phyloP scores from a whole-genome alignment of 2,888 invertebrate genomes.

The Macropis europaea region DNA sequence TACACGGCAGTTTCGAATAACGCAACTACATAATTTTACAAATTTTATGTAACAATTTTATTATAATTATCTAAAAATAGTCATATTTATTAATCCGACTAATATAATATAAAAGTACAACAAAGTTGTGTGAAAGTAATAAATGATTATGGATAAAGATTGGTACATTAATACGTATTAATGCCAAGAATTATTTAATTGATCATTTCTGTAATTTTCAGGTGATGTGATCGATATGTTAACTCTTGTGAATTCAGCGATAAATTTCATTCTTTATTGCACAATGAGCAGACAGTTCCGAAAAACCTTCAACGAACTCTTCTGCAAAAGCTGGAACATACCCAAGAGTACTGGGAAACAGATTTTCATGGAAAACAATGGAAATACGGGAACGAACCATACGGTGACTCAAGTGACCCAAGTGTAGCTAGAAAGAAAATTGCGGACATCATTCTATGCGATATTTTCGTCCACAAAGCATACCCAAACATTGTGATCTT shows the following conservation, averaged over 20 bases:
- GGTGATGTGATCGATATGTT: slow-evolving; percentile 92
- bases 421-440: slow-evolving; percentile 68
- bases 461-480: not conserved
- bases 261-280: slow-evolving; percentile 96
- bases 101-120: too few species aligned
- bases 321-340: slow-evolving; percentile 79
- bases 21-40: too few species aligned
- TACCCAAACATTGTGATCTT: not conserved
- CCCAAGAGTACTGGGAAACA: slow-evolving; percentile 64
- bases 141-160: too few species aligned
- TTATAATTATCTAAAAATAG: too few species aligned
- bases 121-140: too few species aligned
- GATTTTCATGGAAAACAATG: slow-evolving; percentile 73
- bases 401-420: slow-evolving; percentile 78
- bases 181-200: not conserved
- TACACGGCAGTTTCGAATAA: too few species aligned
- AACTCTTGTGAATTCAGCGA: slow-evolving; percentile 94
- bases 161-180: too few species aligned
- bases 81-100: too few species aligned
- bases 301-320: slow-evolving; percentile 87
- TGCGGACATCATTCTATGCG: not conserved
- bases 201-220: slow-evolving; percentile 52
- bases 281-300: slow-evolving; percentile 97
- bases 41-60: too few species aligned
- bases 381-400: slow-evolving; percentile 73